Conservation (phyloP, 2,797 vertebrate species). For the Carcharodon carcharias region DNA sequence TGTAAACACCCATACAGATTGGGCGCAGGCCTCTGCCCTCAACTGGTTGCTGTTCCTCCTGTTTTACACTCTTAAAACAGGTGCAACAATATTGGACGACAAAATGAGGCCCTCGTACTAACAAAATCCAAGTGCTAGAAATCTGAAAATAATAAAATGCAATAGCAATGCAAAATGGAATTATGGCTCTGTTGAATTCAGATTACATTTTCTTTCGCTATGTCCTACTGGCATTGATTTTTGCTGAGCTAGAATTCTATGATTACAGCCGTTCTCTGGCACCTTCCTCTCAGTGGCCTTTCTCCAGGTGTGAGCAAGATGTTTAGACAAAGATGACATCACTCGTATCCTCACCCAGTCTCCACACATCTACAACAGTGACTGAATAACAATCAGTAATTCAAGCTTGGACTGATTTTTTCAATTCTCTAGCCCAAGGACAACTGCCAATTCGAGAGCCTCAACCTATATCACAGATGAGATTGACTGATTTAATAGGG, state of each 20-base stretch:
- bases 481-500: neutral
- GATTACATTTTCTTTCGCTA: neutral
- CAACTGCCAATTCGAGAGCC: neutral
- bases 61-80: neutral
- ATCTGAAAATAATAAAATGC: neutral
- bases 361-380: neutral
- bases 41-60: neutral
- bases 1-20: neutral
- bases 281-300: neutral
- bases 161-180: neutral
- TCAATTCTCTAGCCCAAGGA: neutral
- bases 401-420: neutral
- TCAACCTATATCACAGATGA: neutral
- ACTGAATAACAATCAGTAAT: neutral
- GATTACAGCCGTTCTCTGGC: neutral
- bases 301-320: neutral
- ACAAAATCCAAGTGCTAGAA: neutral
- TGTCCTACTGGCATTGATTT: neutral
- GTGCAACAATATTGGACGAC: neutral
- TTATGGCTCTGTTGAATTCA: neutral
- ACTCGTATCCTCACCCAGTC: neutral
- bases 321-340: neutral
- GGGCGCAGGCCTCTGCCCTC: too few relatives aligned
- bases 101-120: neutral
- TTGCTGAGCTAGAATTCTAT: neutral